Evolutionary conservation across 2,888 invertebrate genomes (phyloP).

Genomic region (Lasiommata megera): DNA sequence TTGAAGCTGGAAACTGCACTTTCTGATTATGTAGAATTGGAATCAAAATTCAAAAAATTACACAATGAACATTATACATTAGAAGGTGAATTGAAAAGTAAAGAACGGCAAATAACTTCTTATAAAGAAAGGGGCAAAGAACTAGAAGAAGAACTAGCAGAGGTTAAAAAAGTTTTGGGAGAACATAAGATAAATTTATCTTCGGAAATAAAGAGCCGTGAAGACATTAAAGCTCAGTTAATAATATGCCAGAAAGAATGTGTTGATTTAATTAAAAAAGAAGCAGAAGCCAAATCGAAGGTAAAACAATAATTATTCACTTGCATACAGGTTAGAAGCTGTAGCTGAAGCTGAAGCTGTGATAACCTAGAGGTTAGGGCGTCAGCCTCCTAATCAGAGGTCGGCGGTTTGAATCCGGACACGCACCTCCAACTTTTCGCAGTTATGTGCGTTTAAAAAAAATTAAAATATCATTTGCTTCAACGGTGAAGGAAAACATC

Average conservation of each 20-base stretch:
- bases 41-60: slow-evolving; percentile 61
- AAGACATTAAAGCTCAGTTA: slow-evolving; percentile 56
- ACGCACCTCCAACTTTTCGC: no score
- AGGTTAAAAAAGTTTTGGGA: slow-evolving; percentile 49
- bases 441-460: no score
- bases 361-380: no score
- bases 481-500: no score
- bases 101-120: slow-evolving; percentile 68
- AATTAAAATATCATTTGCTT: no score
- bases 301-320: slow-evolving; percentile 39
- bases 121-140: slow-evolving; percentile 65
- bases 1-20: slow-evolving; percentile 76
- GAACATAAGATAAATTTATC: slow-evolving; percentile 58
- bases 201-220: slow-evolving; percentile 57
- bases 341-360: no score
- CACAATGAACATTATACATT: slow-evolving; percentile 42
- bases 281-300: slow-evolving; percentile 71
- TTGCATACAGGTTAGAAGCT: no score
- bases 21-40: slow-evolving; percentile 76
- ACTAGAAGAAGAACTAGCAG: slow-evolving; percentile 49
- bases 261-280: slow-evolving; percentile 54
- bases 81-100: slow-evolving; percentile 54
- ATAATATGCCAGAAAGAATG: slow-evolving; percentile 56
- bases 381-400: no score
- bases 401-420: no score